These are phyloP conservation scores for Drepanosiphum platanoidis DNA, from an alignment of 2,888 invertebrate species.

Conservation along the genomic window DNA sequence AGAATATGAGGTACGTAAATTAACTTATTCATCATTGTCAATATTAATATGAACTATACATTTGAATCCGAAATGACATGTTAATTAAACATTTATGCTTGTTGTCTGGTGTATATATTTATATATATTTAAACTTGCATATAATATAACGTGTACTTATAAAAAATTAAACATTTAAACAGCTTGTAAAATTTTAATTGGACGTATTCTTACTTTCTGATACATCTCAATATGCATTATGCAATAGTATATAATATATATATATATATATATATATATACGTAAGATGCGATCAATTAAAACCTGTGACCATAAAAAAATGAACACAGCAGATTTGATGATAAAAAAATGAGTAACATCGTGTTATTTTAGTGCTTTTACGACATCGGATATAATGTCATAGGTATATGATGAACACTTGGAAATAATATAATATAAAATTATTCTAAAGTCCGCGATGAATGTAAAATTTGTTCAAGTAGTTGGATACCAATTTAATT, in stretches of 20 bases:
- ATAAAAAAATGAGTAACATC: not conserved
- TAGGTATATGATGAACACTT: not conserved
- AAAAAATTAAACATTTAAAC: not conserved
- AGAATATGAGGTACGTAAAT: not conserved
- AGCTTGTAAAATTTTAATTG: slow-evolving; percentile 17
- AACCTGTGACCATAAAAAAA: not conserved
- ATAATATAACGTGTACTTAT: not conserved
- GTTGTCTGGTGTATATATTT: not conserved
- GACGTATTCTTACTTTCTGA: not conserved
- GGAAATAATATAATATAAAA: no score
- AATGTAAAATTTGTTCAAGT: not conserved
- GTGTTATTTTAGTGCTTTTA: not conserved
- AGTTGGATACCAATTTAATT: no score
- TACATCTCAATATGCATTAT: slow-evolving; percentile 6
- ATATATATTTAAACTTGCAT: no score
- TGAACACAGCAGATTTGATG: not conserved
- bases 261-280: no score
- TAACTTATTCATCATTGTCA: not conserved
- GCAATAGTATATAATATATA: not conserved
- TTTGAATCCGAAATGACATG: not conserved
- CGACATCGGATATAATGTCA: not conserved
- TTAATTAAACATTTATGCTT: slow-evolving; percentile 7
- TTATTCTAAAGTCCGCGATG: not conserved
- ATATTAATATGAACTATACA: not conserved
- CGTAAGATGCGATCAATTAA: slow-evolving; percentile 4